Base-by-base conservation (phyloP, 2,797 vertebrate genomes). In the Luscinia luscinia region DNA sequence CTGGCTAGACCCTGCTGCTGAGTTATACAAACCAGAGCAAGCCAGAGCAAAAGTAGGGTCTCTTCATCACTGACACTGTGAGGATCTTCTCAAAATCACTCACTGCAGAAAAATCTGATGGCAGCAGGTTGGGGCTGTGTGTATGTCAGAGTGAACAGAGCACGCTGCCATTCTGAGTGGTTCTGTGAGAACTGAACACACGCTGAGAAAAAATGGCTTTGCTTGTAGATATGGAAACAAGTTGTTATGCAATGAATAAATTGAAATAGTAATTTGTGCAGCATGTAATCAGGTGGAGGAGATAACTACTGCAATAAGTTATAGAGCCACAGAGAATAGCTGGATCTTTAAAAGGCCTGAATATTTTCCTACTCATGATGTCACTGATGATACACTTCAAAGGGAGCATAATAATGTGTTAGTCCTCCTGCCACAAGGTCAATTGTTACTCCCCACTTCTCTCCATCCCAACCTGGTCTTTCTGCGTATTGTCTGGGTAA, bases 301-400 rank as follows among this genome's bases (percentile, higher is more conserved):
- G 93, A 84, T 86, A 91, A 94, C 55, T 89, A n/a, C 67, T 76
- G 49, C 48, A 81, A 0, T 62, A 83, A 72, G 34, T 69, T 58
- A 68, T 10, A 90, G 78, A 86, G 78, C 41, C 49, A 52, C 51
- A 78, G 63, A 72, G 27, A 40, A 14, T 9, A 74, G 40, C 54
- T 84, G 57, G 15, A 63, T 67, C 63, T 91, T 57, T 81, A 74
- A 91, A 93, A 96, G 45, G 32, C 40, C 52, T 79, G 57, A 81
- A 59, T 82, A 23, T 73, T 80, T 91, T 77, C 51, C 46, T 89
- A 46, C 34, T 69, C 11, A 20, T 79, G 40, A 46, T 66, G 30
- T 55, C 59, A 58, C 32, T 41, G 28, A 81, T 83, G 45, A 24
- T 48, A 32, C 18, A 26, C 43, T 77, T 95, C 18, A 62, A 54